phyloP scores from a whole-genome alignment of 2,113 vertebrate genomes.

The Platycercus adscitus region DNA sequence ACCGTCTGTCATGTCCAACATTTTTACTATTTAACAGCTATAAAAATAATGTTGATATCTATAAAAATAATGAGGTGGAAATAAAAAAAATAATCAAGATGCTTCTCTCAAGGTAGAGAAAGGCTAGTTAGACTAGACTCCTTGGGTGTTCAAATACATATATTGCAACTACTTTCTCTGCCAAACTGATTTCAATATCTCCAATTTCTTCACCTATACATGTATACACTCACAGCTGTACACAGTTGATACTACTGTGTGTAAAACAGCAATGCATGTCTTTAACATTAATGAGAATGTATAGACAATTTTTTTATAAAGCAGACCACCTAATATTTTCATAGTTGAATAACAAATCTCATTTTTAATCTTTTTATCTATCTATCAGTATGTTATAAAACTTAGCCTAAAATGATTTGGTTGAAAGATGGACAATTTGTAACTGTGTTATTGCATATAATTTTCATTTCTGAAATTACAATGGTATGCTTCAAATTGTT shows the following conservation, averaged over 20 bases:
- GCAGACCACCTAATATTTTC: background rate
- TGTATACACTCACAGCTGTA: background rate
- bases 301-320: background rate
- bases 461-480: background rate
- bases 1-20: background rate
- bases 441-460: fast-evolving
- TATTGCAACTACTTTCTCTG: background rate
- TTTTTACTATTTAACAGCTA: background rate
- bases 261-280: background rate
- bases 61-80: background rate
- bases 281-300: background rate
- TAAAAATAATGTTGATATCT: background rate
- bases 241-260: background rate
- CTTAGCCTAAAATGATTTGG: background rate
- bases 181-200: background rate
- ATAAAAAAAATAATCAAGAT: background rate
- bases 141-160: background rate
- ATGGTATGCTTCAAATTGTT: background rate
- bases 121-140: background rate
- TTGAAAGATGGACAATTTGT: background rate
- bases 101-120: background rate
- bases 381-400: background rate
- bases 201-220: background rate
- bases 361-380: background rate
- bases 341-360: background rate